Evolutionary conservation across 2,888 invertebrate genomes (phyloP), one percentile per base, ranked within the genome.

Genomic region (Mythimna loreyi): DNA sequence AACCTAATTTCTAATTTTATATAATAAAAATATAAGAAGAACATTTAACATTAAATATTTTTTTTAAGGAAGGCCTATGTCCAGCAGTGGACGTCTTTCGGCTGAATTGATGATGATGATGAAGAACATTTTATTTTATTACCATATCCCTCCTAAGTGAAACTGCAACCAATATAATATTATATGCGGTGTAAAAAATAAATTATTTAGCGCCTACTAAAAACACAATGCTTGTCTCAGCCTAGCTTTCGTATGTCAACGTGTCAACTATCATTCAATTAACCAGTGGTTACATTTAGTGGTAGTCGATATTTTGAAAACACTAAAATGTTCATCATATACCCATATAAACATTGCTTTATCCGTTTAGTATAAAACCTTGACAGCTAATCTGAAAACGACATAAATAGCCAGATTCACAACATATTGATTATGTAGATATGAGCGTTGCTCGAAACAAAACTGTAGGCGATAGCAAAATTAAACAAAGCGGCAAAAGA

Each of bases 381-480:
- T 28, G 8, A 25, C 25, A 63, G 0, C 16, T 63, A 3, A 3
- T 21, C 3, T 13, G 8, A 21, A 28, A 21, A 21, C 6, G 25
- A 62, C 13, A 23, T 40, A 16, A 40, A 4, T 16, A 40, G 16
- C 13, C 6, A 5, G 16, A 40, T 16, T 16, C 6, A 0, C 40
- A 40, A 40, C 16, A 40, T 6, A 19, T 40, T 40, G 6, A 6
- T 40, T 19, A n/a, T n/a, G n/a, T n/a, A 19, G 40, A 49, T 19
- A 1, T 1, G 57, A 16, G n/a, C n/a, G 1, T 66, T 72, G 72
- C 75, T 74, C 40, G 4, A 11, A 58, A 11, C 5, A 28, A 59
- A 53, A 43, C 43, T 1, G 16, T 49, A 72, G 72, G 72, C 67
- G 47, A 2, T 2, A 16, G 58, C 2, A 8, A 6, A 5, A n/a